Evolutionary conservation across 1,140 invertebrate genomes (phyloP), one percentile per base, ranked within the genome.

Genomic region (Potamilus streckersoni): DNA sequence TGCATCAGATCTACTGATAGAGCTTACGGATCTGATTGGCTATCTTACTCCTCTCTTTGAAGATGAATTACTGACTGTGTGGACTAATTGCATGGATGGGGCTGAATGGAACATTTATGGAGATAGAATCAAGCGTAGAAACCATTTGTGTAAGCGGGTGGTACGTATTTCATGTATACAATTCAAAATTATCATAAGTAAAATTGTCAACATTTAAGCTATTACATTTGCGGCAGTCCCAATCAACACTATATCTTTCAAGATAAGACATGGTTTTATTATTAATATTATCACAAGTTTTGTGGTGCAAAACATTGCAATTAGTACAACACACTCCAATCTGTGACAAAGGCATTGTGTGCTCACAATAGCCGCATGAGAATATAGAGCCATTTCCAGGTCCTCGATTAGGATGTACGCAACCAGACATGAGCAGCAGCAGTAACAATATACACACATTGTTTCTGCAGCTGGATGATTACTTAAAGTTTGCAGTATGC

Each of bases 301-400:
- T 60, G 57, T 76, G 74, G 17, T 69, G 60, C 69, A 69, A 76
- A 13, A 71, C n/a, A 38, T 31, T 73, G 69, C 73, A 79, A 5
- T 69, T 27, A 31, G 74, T 61, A 69, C 79, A 78, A 20, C 58
- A 55, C 16, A 74, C 23, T 19, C 66, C 65, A 23, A 71, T 49
- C 13, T 57, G 38, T 17, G 71, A 71, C 74, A 67, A 80, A 38
- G 71, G 74, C n/a, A n/a, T n/a, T n/a, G n/a, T n/a, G n/a, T n/a
- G n/a, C n/a, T n/a, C 74, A 56, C 70, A 76, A 11, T 71, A 27
- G 13, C 60, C 78, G 69, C 78, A 79, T 59, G 73, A 73, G 27
- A 38, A 76, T 17, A 76, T 55, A 55, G 13, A n/a, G n/a, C n/a
- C n/a, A n/a, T n/a, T n/a, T n/a, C n/a, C n/a, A n/a, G n/a, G n/a